Base-by-base conservation (phyloP, 2,888 invertebrate species). In the Patella caerulea region DNA sequence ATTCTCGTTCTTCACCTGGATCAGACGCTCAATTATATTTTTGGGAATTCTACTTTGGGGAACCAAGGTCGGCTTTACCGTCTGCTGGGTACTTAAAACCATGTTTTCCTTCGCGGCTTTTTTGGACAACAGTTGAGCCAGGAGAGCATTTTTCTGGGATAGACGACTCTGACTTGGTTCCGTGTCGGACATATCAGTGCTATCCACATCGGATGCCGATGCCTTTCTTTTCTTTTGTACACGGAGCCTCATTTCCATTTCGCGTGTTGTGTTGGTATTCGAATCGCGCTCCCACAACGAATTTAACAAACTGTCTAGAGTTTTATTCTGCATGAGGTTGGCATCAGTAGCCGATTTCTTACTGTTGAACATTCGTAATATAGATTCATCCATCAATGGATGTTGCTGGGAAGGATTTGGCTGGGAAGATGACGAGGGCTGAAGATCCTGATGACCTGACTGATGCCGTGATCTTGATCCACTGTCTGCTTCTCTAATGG, bases 11-110 rank as follows among this genome's bases (percentile, higher is more conserved):
- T 78, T 82, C 4, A 82, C 54, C 3, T 77, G 81, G 29, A 84
- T 79, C 34, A 83, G 76, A 72, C 88, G 88, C 2, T 89, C 85
- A 15, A 82, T 83, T 45, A 90, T 74, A 79, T 89, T 90, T 79
- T 86, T 88, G 17, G 91, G 90, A 70, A 92, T 86, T 70, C 91
- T 88, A 52, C 88, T 88, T 91, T 95, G 95, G 70, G 96, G 95
- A 84, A 86, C 83, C 3, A 82, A 84, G 12, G 84, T 84, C 3
- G 88, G 88, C 70, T 83, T 85, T 19, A 86, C 84, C 9, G 88
- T 86, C 73, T 84, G 80, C 56, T 84, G 81, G 9, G 88, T 89
- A 77, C 88, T 88, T 12, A 89, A 84, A 59, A 88, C 87, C 14
- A 86, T 87, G 74, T 90, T 89, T 72, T 83, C 83, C 19, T 82